phyloP scores from a whole-genome alignment of 2,888 invertebrate genomes.

The Tenthredo mesomela region DNA sequence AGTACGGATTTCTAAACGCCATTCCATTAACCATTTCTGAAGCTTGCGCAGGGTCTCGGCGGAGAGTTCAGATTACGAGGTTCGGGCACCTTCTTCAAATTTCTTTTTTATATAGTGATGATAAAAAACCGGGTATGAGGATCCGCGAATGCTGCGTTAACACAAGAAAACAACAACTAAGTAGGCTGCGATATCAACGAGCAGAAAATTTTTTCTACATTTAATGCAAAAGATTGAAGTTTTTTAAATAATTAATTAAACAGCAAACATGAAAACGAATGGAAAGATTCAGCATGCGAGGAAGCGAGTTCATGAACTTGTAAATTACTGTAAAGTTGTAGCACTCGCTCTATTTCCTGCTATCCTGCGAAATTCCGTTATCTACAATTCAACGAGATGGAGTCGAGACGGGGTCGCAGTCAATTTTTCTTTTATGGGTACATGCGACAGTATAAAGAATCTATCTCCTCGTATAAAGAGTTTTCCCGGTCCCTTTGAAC shows the following conservation, averaged over 20 bases:
- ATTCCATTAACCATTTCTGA: conserved; percentile 41
- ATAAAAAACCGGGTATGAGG: background rate
- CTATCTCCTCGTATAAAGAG: conserved; percentile 12
- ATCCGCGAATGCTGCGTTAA: background rate
- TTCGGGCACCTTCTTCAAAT: background rate
- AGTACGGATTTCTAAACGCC: conserved; percentile 38
- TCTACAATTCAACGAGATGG: background rate
- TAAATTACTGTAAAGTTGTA: background rate
- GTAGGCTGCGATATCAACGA: background rate
- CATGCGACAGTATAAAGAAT: background rate
- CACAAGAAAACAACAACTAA: background rate
- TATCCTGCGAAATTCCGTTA: background rate
- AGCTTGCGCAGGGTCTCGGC: background rate
- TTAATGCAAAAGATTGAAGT: background rate
- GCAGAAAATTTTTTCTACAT: background rate
- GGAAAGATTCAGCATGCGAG: background rate
- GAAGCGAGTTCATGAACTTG: background rate
- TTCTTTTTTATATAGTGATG: background rate
- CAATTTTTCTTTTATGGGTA: background rate
- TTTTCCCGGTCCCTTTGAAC: conserved; percentile 2
- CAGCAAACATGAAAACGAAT: background rate
- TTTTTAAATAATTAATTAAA: background rate
- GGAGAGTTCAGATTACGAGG: conserved; percentile 32
- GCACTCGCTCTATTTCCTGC: background rate
- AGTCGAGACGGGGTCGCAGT: background rate